phyloP scores from a whole-genome alignment of 2,888 invertebrate genomes.

The Busseola fusca region DNA sequence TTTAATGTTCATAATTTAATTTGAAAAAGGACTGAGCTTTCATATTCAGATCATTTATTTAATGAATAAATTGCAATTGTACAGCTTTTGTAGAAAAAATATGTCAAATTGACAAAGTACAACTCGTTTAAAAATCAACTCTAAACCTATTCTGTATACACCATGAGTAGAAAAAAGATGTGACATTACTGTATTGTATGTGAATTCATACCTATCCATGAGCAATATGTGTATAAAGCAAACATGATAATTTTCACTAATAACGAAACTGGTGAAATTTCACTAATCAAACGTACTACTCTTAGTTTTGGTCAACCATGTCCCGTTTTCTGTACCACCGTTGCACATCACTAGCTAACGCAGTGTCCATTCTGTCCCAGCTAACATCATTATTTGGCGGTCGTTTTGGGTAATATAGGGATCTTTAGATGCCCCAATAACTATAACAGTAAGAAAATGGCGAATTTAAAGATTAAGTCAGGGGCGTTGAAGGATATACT shows the following conservation, averaged over 20 bases:
- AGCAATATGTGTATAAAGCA: not conserved
- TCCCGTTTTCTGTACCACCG: not conserved
- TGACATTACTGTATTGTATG: no score
- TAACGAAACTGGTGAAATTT: not conserved
- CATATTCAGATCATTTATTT: no score
- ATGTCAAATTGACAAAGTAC: no score
- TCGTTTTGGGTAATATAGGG: not conserved
- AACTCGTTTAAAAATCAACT: no score
- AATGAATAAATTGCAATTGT: no score
- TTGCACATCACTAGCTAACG: not conserved
- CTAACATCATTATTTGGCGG: not conserved
- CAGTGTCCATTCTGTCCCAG: not conserved
- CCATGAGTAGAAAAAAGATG: no score
- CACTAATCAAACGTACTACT: not conserved
- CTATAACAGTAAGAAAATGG: conserved; percentile 2
- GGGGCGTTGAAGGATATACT: no score
- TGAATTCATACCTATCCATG: not conserved
- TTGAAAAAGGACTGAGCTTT: no score
- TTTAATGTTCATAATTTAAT: not conserved
- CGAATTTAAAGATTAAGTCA: conserved; percentile 1
- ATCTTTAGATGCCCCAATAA: not conserved
- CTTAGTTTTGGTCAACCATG: not conserved
- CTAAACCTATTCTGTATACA: not conserved
- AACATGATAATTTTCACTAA: not conserved
- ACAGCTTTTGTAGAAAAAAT: no score